These are phyloP conservation scores for Charina bottae DNA, from an alignment of 2,113 vertebrate genomes.

Conservation along the genomic window DNA sequence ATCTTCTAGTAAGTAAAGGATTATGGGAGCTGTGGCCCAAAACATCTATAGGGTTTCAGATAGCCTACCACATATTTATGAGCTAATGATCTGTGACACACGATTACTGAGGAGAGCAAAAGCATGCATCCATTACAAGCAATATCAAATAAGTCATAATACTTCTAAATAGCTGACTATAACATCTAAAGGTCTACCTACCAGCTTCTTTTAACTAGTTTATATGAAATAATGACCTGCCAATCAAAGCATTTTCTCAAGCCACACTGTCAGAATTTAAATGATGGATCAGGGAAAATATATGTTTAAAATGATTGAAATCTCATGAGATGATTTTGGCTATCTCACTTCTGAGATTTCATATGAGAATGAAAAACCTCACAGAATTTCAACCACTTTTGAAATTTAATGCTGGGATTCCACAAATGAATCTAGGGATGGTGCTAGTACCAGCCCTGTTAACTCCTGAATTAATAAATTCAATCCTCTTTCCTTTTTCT, in stretches of 20 bases:
- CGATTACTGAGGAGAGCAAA: not conserved
- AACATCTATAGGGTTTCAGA: no score
- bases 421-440: not conserved
- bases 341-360: not conserved
- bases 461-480: not conserved
- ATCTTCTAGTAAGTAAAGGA: no score
- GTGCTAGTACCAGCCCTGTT: not conserved
- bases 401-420: not conserved
- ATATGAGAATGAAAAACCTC: not conserved
- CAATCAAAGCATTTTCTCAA: slow-evolving; percentile 15
- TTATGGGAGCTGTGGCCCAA: no score
- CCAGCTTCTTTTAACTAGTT: not conserved
- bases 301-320: not conserved
- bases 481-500: not conserved
- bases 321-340: not conserved
- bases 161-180: not conserved
- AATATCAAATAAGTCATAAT: slow-evolving; percentile 5
- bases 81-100: not conserved
- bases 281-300: not conserved
- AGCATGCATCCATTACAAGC: not conserved
- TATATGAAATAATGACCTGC: not conserved
- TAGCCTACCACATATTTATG: not conserved
- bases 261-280: not conserved
- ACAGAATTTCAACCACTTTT: not conserved
- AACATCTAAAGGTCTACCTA: not conserved